A percentile compares a stretch with the other conserved stretches of the same genome.
phyloP scores from a whole-genome alignment of 2,888 invertebrate species.

The Disparrhopalites patrizii region DNA sequence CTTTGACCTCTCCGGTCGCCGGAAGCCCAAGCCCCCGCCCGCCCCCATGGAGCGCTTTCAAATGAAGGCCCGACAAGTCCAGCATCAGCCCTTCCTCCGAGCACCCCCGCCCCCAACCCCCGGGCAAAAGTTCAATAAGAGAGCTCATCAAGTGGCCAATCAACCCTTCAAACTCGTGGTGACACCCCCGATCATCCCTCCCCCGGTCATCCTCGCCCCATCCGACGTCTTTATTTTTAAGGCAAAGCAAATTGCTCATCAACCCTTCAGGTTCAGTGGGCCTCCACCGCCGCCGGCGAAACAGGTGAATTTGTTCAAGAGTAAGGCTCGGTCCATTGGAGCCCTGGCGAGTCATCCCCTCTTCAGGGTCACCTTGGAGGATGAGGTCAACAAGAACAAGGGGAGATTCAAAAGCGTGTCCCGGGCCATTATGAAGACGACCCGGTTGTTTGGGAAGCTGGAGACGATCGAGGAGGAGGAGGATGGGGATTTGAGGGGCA shows the following conservation, averaged over 20 bases:
- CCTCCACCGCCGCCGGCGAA: background rate
- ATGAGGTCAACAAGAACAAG: background rate
- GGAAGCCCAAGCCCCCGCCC: background rate
- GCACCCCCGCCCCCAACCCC: background rate
- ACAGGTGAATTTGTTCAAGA: background rate
- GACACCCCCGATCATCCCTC: too few relatives aligned
- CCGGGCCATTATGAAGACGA: background rate
- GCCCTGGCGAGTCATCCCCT: conserved; percentile 2
- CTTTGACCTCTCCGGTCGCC: background rate
- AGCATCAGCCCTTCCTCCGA: conserved; percentile 6
- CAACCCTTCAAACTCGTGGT: background rate
- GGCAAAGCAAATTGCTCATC: background rate
- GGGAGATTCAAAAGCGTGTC: conserved; percentile 15
- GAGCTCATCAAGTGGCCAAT: conserved; percentile 2
- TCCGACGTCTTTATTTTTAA: background rate
- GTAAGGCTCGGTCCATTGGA: conserved; percentile 5
- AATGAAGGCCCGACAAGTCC: conserved; percentile 1
- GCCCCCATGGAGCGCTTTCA: background rate
- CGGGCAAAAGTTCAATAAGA: background rate
- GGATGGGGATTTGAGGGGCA: background rate
- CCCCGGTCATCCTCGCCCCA: background rate
- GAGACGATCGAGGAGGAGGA: background rate
- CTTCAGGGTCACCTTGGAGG: background rate
- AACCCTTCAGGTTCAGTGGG: background rate
- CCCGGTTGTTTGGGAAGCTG: background rate